Evolutionary conservation across 2,888 invertebrate genomes (phyloP), one percentile per base, ranked within the genome.

Genomic region (Griposia aprilina): DNA sequence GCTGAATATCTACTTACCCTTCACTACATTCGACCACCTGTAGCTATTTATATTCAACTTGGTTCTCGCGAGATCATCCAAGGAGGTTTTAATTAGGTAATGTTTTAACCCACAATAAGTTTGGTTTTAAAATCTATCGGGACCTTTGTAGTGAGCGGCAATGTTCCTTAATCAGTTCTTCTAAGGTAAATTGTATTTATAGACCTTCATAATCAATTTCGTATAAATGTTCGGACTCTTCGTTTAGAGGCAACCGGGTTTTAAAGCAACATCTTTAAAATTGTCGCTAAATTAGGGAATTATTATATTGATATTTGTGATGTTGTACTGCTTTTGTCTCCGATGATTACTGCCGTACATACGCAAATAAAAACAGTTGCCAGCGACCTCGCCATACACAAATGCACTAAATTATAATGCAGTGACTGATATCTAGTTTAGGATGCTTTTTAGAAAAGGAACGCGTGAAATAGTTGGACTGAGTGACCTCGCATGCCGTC

Each of bases 361-460:
- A 50, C n/a, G 23, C 36, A 55, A 48, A 50, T 30, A 66, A 36
- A 41, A 74, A 71, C 60, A 76, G 76, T 82, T 71, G 17, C 79
- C 80, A 74, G 76, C 45, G 84, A 86, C 87, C 85, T 86, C 84
- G 82, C 84, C 82, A 74, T 80, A 79, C 68, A 68, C 65, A 75
- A 80, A 77, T 86, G 84, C 84, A 86, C 84, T 82, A 84, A 83
- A 83, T 84, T 83, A 76, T 85, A 80, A 80, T 82, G 82, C 88
- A 87, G 85, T 83, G 86, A 87, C 87, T 87, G 87, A 87, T 69
- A 80, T 80, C 48, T 87, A 84, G 80, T 77, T 77, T 87, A 87
- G 78, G 82, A 82, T 80, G 88, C 88, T 86, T 87, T 70, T 70
- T 80, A 80, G 79, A 60, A 87, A 87, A 81, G 57, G 63, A 69